phyloP scores from a whole-genome alignment of 2,888 invertebrate genomes.

The Congeria kusceri region DNA sequence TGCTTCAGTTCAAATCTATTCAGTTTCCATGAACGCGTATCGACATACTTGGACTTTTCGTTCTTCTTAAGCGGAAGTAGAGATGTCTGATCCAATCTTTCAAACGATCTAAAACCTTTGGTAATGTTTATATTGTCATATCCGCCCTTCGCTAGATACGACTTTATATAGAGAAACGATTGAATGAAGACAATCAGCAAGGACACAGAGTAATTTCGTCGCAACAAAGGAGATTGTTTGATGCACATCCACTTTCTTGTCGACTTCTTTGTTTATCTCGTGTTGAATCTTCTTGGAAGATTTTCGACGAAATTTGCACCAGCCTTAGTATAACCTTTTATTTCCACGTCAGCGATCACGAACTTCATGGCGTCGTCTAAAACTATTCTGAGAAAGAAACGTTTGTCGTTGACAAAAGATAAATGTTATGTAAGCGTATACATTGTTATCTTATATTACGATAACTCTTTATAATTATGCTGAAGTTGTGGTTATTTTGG shows the following conservation, averaged over 20 bases:
- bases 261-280: conserved; percentile 60
- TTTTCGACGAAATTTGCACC: conserved; percentile 46
- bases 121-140: conserved; percentile 80
- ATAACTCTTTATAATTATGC: too few species aligned
- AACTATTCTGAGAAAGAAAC: conserved; percentile 18
- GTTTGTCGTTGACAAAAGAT: not conserved
- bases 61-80: conserved; percentile 76
- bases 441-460: too few species aligned
- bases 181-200: conserved; percentile 64
- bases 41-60: conserved; percentile 73
- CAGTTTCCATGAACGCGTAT: conserved; percentile 64
- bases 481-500: too few species aligned
- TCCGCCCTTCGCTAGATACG: conserved; percentile 74
- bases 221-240: conserved; percentile 35
- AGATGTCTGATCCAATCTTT: conserved; percentile 49
- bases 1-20: conserved; percentile 66
- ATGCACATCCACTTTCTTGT: conserved; percentile 32
- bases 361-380: conserved; percentile 36
- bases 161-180: conserved; percentile 63
- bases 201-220: conserved; percentile 53
- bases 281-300: conserved; percentile 47
- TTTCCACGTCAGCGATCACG: conserved; percentile 56
- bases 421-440: too few species aligned
- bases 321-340: conserved; percentile 31
- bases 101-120: conserved; percentile 65